A percentile compares a stretch with the other conserved stretches of the same genome.
phyloP scores from a whole-genome alignment of 1,140 invertebrate genomes.

The Eriocheir sinensis region DNA sequence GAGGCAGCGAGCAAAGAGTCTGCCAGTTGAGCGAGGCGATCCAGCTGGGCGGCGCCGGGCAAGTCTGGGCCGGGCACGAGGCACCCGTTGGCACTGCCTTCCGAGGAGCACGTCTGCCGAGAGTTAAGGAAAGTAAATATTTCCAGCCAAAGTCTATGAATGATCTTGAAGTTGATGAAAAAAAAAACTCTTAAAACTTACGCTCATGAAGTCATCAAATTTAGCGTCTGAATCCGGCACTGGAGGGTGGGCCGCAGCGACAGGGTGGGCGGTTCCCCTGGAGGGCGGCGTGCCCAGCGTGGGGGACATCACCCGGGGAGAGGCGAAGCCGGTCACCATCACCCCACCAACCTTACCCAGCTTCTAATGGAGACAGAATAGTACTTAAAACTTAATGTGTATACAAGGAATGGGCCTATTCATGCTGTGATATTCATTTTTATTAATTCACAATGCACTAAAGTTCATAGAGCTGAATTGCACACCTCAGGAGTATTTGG shows the following conservation, averaged over 20 bases:
- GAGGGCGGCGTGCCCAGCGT: slow-evolving; percentile 27
- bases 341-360: slow-evolving; percentile 46
- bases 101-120: slow-evolving; percentile 63
- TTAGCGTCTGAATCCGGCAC: background rate
- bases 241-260: background rate
- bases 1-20: slow-evolving; percentile 55
- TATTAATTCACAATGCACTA: too few species aligned
- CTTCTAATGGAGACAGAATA: background rate
- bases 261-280: background rate
- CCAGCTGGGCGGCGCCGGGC: slow-evolving; percentile 57
- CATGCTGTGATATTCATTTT: too few species aligned
- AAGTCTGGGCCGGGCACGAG: slow-evolving; percentile 60
- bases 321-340: slow-evolving; percentile 1
- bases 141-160: background rate
- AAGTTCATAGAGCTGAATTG: background rate
- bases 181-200: slow-evolving; percentile 34
- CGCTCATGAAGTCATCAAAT: slow-evolving; percentile 48
- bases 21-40: slow-evolving; percentile 51
- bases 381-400: background rate
- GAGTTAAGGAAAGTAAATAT: background rate
- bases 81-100: slow-evolving; percentile 46
- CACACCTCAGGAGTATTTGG: slow-evolving; percentile 54
- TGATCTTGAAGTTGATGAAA: too few species aligned
- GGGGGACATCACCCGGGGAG: slow-evolving; percentile 21
- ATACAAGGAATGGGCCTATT: too few species aligned